Evolutionary conservation across 2,797 vertebrate species (phyloP).

Genomic region (Alosa sapidissima): DNA sequence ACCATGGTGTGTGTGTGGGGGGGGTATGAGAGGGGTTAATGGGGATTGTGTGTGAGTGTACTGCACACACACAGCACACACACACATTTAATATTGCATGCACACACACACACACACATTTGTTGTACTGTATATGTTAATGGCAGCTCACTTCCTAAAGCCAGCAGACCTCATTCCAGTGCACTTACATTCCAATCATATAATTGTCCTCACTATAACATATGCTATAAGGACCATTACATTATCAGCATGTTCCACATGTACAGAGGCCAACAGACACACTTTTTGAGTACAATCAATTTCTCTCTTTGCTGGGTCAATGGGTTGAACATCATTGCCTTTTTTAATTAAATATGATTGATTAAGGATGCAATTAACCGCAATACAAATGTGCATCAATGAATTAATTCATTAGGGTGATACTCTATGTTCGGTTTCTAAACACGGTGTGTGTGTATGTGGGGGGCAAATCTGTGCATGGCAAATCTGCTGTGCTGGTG

Average conservation of each 20-base stretch:
- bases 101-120: background rate
- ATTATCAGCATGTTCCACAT: slow-evolving; percentile 14
- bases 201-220: background rate
- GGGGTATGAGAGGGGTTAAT: background rate
- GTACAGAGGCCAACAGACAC: background rate
- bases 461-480: background rate
- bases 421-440: background rate
- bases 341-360: slow-evolving; percentile 21
- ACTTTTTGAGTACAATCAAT: background rate
- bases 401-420: background rate
- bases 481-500: background rate
- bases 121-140: background rate
- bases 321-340: background rate
- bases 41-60: background rate
- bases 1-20: background rate
- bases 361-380: background rate
- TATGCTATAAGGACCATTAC: background rate
- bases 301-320: slow-evolving; percentile 6
- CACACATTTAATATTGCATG: background rate
- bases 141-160: background rate
- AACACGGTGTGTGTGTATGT: background rate
- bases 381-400: slow-evolving; percentile 9
- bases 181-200: background rate
- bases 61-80: background rate
- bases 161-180: background rate